Evolutionary conservation across 1,140 invertebrate genomes (phyloP).

Genomic region (Aphaenogaster floridana): DNA sequence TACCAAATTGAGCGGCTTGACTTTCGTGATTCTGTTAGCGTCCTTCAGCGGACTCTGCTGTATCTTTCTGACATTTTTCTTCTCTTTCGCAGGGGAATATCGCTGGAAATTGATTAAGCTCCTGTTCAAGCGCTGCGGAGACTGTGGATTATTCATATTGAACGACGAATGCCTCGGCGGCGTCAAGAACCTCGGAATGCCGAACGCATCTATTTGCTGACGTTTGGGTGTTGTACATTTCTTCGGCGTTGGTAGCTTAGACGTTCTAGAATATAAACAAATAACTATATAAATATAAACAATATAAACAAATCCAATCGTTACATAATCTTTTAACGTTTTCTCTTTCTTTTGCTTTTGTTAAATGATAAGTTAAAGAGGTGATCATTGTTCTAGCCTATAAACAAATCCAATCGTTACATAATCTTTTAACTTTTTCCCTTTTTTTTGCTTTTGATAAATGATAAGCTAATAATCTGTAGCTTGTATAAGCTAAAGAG

Average conservation of each 20-base stretch:
- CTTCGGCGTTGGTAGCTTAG: constrained; percentile 66
- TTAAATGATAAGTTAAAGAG: too few relatives aligned
- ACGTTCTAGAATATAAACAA: constrained; percentile 34
- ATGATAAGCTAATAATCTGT: neutral
- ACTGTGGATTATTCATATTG: constrained; percentile 45
- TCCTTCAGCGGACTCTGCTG: constrained; percentile 75
- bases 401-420: neutral
- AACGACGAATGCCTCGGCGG: constrained; percentile 58
- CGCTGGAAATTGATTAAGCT: constrained; percentile 50
- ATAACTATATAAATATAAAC: too few relatives aligned
- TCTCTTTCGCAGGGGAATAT: constrained; percentile 46
- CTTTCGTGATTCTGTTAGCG: constrained; percentile 72
- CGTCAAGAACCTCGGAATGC: constrained; percentile 68
- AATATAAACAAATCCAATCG: too few relatives aligned
- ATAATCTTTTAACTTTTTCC: neutral
- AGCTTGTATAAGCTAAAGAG: too few relatives aligned
- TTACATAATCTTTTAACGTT: too few relatives aligned
- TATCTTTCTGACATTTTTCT: constrained; percentile 17
- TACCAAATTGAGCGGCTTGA: constrained; percentile 78
- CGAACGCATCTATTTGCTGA: constrained; percentile 9
- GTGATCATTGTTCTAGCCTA: too few relatives aligned
- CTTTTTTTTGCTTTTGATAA: neutral
- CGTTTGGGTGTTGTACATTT: constrained; percentile 61
- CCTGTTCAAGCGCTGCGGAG: constrained; percentile 43
- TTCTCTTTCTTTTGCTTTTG: too few relatives aligned